Conservation (phyloP, 2,888 invertebrate species). For the Agrilus mali region DNA sequence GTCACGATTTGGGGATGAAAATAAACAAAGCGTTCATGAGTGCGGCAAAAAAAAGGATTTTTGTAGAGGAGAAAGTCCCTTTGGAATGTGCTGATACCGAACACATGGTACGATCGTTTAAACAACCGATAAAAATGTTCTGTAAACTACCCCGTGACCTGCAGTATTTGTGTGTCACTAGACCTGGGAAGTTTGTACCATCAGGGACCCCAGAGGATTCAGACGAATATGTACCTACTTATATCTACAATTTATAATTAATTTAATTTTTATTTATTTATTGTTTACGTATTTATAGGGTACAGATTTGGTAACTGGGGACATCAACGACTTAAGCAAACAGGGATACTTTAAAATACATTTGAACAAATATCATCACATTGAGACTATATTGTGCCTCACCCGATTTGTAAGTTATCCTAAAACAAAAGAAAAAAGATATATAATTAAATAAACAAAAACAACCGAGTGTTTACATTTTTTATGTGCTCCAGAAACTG, state of each 20-base stretch:
- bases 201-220: constrained; percentile 36
- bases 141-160: constrained; percentile 48
- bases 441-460: no score
- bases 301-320: constrained; percentile 43
- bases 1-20: constrained; percentile 38
- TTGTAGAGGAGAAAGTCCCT: neutral
- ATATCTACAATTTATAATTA: no score
- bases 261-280: neutral
- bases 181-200: constrained; percentile 43
- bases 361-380: constrained; percentile 40
- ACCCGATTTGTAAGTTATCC: constrained; percentile 36
- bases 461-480: no score
- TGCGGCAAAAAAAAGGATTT: constrained; percentile 9
- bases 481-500: constrained; percentile 34
- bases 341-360: constrained; percentile 48
- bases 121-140: constrained; percentile 28
- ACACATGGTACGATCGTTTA: constrained; percentile 26
- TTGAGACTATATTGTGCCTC: constrained; percentile 49
- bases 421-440: no score
- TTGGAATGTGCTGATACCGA: constrained; percentile 3
- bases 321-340: constrained; percentile 26
- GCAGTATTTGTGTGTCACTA: constrained; percentile 44
- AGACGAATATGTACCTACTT: constrained; percentile 27
- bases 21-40: constrained; percentile 7
- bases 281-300: no score